Evolutionary conservation across 2,888 invertebrate species (phyloP).

Genomic region (Hydraecia micacea): DNA sequence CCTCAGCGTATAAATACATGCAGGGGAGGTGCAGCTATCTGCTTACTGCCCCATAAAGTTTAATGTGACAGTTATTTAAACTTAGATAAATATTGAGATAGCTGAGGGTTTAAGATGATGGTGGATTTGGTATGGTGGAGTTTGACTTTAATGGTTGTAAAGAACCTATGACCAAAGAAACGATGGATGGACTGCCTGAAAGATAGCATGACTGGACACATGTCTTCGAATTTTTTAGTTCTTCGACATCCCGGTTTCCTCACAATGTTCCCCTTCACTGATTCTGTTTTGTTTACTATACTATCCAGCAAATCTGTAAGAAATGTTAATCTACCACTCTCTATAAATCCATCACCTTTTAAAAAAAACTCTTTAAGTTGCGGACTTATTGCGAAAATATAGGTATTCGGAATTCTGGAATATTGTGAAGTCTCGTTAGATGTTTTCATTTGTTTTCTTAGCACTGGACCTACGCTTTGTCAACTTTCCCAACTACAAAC

Average conservation of each 20-base stretch:
- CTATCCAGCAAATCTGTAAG: background rate
- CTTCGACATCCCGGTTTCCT: too few species aligned
- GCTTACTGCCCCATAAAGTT: slow-evolving; percentile 80
- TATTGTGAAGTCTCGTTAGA: background rate
- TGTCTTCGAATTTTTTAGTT: too few species aligned
- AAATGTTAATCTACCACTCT: background rate
- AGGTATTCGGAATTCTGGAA: background rate
- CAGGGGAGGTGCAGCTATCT: slow-evolving; percentile 77
- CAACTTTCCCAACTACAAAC: background rate
- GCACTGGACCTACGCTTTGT: background rate
- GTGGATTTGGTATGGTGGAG: background rate
- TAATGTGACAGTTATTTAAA: slow-evolving; percentile 79
- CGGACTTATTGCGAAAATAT: too few species aligned
- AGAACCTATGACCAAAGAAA: background rate
- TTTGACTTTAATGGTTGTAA: background rate
- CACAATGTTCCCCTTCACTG: too few species aligned
- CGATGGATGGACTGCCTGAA: too few species aligned
- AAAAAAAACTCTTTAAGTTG: background rate
- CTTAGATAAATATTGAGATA: slow-evolving; percentile 71
- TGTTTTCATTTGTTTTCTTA: background rate
- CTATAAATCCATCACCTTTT: too few species aligned
- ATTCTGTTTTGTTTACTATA: background rate
- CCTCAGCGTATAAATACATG: slow-evolving; percentile 71
- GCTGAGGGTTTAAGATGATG: slow-evolving; percentile 18
- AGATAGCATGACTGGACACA: too few species aligned